Evolutionary conservation across 2,113 vertebrate genomes (phyloP).

Genomic region (Cheilinus undulatus): DNA sequence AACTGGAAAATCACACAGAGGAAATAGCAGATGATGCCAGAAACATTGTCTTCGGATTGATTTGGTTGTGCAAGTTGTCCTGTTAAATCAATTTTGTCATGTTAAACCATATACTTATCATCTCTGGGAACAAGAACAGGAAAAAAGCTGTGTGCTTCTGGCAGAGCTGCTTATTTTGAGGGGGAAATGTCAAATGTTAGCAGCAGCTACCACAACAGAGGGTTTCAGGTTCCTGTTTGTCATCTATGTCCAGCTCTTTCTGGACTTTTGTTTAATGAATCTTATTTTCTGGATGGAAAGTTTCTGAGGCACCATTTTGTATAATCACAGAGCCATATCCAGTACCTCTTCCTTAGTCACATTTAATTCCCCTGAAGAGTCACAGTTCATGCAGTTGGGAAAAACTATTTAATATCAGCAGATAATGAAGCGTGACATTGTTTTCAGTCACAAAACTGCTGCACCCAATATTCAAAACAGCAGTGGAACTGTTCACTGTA

Average conservation of each 20-base stretch:
- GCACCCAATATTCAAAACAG: too few species aligned
- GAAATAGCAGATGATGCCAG: too few species aligned
- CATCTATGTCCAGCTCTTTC: conserved; percentile 6
- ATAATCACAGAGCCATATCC: neutral
- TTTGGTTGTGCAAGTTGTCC: neutral
- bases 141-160: neutral
- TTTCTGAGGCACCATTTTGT: neutral
- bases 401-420: neutral
- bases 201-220: neutral
- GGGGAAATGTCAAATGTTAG: neutral
- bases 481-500: too few species aligned
- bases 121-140: neutral
- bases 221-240: neutral
- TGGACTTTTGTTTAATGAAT: neutral
- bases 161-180: neutral
- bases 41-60: neutral
- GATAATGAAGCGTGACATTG: too few species aligned
- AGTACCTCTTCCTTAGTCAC: neutral
- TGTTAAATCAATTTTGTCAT: conserved; percentile 4
- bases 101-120: conserved; percentile 9
- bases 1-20: conserved; percentile 10
- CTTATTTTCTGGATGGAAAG: conserved; percentile 2
- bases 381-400: neutral
- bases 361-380: too few species aligned
- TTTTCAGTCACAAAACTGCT: too few species aligned